Percentiles rank a stretch among this genome's conserved stretches.
phyloP scores from a whole-genome alignment of 1,140 invertebrate genomes.

The Trachymyrmex septentrionalis region DNA sequence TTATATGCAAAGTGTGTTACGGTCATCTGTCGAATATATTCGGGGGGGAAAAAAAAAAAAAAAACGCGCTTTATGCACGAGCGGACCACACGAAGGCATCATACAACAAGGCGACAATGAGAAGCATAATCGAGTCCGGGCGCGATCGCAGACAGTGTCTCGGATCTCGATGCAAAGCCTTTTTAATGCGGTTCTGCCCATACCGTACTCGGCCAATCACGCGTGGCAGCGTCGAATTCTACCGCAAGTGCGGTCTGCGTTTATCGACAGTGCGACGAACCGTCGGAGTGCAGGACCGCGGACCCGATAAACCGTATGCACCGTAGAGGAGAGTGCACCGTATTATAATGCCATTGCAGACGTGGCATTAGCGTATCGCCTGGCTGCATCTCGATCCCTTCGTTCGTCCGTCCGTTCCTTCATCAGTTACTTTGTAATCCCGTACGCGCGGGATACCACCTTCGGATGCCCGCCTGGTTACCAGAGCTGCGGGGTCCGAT shows the following conservation, averaged over 20 bases:
- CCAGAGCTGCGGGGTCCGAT: conserved; percentile 65
- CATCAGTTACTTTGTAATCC: conserved; percentile 68
- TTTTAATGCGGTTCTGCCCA: conserved; percentile 67
- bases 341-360: conserved; percentile 78
- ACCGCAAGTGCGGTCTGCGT: conserved; percentile 38
- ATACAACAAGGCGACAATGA: conserved; percentile 44
- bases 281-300: conserved; percentile 16
- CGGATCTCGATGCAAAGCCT: conserved; percentile 67
- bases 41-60: conserved; percentile 9
- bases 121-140: conserved; percentile 63
- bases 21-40: neutral
- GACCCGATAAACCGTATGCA: conserved; percentile 50
- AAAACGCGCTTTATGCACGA: neutral
- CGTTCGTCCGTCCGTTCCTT: conserved; percentile 68
- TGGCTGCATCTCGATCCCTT: conserved; percentile 73
- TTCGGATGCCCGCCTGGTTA: conserved; percentile 53
- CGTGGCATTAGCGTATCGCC: conserved; percentile 77
- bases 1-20: neutral
- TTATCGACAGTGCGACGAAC: conserved; percentile 55
- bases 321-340: conserved; percentile 61
- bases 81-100: neutral
- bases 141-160: conserved; percentile 60
- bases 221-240: conserved; percentile 46
- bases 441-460: conserved; percentile 69
- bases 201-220: conserved; percentile 58